phyloP scores from a whole-genome alignment of 2,888 invertebrate genomes.

The Netelia fuscicornis region DNA sequence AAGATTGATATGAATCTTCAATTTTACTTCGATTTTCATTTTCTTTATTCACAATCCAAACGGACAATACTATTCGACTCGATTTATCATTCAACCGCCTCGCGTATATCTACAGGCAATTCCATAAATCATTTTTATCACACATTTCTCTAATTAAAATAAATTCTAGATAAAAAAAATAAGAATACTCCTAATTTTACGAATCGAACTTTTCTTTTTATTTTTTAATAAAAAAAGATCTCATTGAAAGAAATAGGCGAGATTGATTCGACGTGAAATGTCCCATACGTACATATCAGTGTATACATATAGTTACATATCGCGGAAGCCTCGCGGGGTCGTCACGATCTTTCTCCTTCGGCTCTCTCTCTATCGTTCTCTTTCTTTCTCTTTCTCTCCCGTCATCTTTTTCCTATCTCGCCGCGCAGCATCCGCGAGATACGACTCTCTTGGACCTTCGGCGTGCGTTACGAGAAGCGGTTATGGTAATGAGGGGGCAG shows the following conservation, averaged over 20 bases:
- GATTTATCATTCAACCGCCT: no score
- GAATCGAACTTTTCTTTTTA: no score
- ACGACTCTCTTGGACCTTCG: conserved; percentile 29
- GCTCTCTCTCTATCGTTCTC: neutral
- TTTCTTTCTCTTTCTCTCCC: neutral
- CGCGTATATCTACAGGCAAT: no score
- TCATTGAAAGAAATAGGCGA: conserved; percentile 23
- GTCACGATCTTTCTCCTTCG: conserved; percentile 69
- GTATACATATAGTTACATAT: neutral
- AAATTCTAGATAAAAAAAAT: no score
- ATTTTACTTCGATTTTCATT: no score
- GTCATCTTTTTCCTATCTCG: conserved; percentile 5
- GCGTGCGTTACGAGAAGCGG: conserved; percentile 63
- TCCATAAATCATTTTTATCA: no score
- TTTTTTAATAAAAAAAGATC: neutral
- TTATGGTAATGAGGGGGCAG: conserved; percentile 75
- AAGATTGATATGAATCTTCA: no score
- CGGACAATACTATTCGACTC: no score
- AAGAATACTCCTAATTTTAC: no score
- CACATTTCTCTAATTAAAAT: no score
- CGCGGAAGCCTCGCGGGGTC: conserved; percentile 62
- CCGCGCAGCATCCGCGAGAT: conserved; percentile 51
- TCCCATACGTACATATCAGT: conserved; percentile 8
- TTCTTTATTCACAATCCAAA: no score
- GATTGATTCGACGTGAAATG: conserved; percentile 22